Evolutionary conservation across 2,797 vertebrate species (phyloP), one percentile per base, ranked within the genome.

Genomic region (Spinibarbus caldwelli): DNA sequence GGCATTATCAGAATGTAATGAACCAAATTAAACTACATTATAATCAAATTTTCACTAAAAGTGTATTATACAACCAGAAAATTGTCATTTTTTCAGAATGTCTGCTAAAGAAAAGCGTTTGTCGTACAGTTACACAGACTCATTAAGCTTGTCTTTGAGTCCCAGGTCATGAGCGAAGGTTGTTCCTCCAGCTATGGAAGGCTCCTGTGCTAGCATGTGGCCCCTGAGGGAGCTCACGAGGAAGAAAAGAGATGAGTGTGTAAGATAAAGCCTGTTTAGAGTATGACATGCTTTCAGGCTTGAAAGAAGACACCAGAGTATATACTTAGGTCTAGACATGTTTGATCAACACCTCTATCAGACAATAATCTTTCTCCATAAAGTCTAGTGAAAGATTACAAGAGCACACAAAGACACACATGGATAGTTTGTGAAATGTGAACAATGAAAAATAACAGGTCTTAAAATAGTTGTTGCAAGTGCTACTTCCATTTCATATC

Each of bases 261-360:
- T 52, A 88, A 90, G 95, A 94, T 94, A 93, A 94, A 93, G 92
- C 92, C 87, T 90, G 93, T 91, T 94, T 93, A 91, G 91, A 91
- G 93, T 91, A 92, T 91, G 89, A 91, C 91, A 91, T 88, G 91
- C 91, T 90, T 93, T 92, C 90, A 92, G 84, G 91, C 88, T 90
- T 93, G 93, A 94, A 94, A 94, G 76, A 89, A 86, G 90, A 94
- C 91, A 92, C 92, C 86, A 68, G 81, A 87, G 90, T 89, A 93
- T 92, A 89, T 90, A 90, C 90, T 93, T 93, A 91, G 86, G 93
- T 94, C 88, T 87, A 91, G 84, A 92, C 89, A 84, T 92, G 89
- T 94, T 93, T 93, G 92, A 92, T 94, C 88, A 84, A 91, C 85
- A 66, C 89, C 88, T 92, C 88, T 86, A 89, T 80, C 79, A 19